Evolutionary conservation across 2,888 invertebrate genomes (phyloP).

Genomic region (Charanyca ferruginea): DNA sequence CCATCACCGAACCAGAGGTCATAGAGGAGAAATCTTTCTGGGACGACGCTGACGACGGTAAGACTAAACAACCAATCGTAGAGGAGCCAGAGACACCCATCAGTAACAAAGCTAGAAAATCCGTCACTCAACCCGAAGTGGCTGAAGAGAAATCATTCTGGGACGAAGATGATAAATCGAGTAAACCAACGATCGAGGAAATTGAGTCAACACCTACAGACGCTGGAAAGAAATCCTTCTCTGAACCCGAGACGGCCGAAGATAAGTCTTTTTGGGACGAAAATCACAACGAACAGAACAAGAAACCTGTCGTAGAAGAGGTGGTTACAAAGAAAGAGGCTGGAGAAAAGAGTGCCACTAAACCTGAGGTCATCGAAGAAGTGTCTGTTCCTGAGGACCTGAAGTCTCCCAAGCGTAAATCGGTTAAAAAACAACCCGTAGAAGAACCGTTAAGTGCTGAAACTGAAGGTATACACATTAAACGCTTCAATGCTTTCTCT

Average conservation of each 20-base stretch:
- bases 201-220: conserved; percentile 67
- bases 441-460: conserved; percentile 89
- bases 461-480: conserved; percentile 86
- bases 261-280: conserved; percentile 86
- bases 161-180: conserved; percentile 70
- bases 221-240: conserved; percentile 76
- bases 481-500: conserved; percentile 82
- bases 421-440: conserved; percentile 83
- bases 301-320: conserved; percentile 78
- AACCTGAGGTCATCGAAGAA: conserved; percentile 83
- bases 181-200: conserved; percentile 68
- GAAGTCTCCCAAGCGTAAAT: conserved; percentile 84
- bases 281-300: conserved; percentile 80
- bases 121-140: conserved; percentile 68
- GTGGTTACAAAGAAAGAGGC: conserved; percentile 74
- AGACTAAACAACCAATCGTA: conserved; percentile 72
- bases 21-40: conserved; percentile 79
- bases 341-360: conserved; percentile 77
- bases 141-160: conserved; percentile 75
- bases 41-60: conserved; percentile 77
- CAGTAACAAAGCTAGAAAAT: conserved; percentile 67
- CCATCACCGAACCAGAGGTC: conserved; percentile 76
- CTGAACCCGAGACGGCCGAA: conserved; percentile 78
- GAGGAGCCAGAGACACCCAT: conserved; percentile 70
- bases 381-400: conserved; percentile 79